Base-by-base conservation (phyloP, 2,888 invertebrate species). In the Trissolcus japonicus region DNA sequence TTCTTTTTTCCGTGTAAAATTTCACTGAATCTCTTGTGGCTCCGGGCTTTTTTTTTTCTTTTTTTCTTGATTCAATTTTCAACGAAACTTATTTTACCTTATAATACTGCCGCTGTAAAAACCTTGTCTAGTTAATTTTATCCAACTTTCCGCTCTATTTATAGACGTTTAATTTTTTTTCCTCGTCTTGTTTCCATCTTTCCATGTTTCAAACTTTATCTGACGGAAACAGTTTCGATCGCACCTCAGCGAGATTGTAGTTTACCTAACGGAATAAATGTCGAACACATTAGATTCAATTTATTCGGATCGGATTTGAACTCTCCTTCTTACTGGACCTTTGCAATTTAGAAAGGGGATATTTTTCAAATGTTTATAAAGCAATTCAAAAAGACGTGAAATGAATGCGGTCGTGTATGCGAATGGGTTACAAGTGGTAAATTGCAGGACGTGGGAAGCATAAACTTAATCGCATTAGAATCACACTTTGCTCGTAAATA, bases 391-490 rank as follows among this genome's bases (percentile, higher is more conserved):
- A 35, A 50, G 48, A 73, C 77, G 77, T 73, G 73, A 43, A 65
- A 66, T 48, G 77, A 78, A 69, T 69, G 55, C 73, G 2, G 29
- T 29, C n/a, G 29, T 60, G 7, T 40, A 25, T 65, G 46, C 35
- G 55, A 54, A 50, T 66, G 66, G 19, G 55, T 76, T 65, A 51
- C 65, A 65, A 68, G 61, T 61, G 61, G 66, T n/a, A 66, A 61
- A 57, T 35, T 50, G 48, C 48, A 51, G 35, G 60, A 77, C 77
- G 77, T 74, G 78, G 61, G 17, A 61, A 53, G 74, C 73, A 78
- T 74, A 74, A 78, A 74, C 40, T 73, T 74, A 78, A 78, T 78
- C 78, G 74, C 74, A 74, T 74, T 78, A 74, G 69, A 62, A 29
- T 35, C 56, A 63, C 66, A 56, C 55, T 71, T 51, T 13, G 57